These are phyloP conservation scores for Ricordea florida DNA, from an alignment of 92 coral and sea anemone species.

Conservation along the genomic window DNA sequence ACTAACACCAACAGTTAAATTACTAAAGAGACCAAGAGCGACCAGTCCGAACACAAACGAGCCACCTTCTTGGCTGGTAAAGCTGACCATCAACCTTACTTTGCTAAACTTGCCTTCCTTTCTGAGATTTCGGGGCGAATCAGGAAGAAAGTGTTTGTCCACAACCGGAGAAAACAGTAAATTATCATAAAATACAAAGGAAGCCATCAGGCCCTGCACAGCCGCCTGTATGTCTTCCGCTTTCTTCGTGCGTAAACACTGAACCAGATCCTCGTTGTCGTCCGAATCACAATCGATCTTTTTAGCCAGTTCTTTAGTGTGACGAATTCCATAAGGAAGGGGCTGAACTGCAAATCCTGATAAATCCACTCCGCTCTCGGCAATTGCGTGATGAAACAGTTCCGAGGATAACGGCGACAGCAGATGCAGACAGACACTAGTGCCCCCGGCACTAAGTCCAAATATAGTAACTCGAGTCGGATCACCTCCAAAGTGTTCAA, in stretches of 20 bases:
- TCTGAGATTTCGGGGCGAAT: conserved; percentile 39
- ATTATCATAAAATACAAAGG: not conserved
- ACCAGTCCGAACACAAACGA: conserved; percentile 3
- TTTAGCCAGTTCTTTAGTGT: conserved; percentile 11
- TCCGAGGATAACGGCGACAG: conserved; percentile 46
- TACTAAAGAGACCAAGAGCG: not conserved
- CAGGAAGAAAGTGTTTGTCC: conserved; percentile 39
- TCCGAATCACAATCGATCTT: conserved; percentile 4
- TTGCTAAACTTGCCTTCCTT: conserved; percentile 35
- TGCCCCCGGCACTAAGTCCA: conserved; percentile 62
- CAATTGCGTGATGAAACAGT: conserved; percentile 55
- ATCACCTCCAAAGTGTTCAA: conserved; percentile 42
- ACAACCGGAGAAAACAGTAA: conserved; percentile 59
- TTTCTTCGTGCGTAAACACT: conserved; percentile 15
- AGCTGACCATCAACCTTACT: conserved; percentile 42
- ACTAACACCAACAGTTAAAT: not conserved
- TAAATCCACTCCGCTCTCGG: conserved; percentile 52
- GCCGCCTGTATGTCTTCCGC: not conserved
- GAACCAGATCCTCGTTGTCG: not conserved
- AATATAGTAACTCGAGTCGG: conserved; percentile 40
- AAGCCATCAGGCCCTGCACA: too few relatives aligned
- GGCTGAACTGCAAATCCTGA: conserved; percentile 16
- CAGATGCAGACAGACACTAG: conserved; percentile 48
- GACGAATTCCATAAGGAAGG: not conserved
- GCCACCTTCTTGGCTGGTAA: conserved; percentile 56